Evolutionary conservation across 2,888 invertebrate genomes (phyloP).

Genomic region (Cabera pusaria): DNA sequence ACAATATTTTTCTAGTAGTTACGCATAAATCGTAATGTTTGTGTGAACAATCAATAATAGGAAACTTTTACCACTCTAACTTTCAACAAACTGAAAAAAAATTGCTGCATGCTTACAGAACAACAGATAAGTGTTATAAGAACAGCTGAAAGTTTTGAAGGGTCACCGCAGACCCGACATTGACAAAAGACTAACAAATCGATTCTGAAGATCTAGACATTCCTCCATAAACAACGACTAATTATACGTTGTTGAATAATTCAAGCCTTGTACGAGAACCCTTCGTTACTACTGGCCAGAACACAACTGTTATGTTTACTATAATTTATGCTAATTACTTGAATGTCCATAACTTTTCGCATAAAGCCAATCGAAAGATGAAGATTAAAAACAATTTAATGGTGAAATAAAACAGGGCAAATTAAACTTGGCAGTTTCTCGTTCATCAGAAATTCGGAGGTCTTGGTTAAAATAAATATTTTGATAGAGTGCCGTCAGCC

Average conservation of each 20-base stretch:
- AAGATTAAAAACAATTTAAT: conserved; percentile 6
- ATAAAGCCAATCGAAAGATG: conserved; percentile 1
- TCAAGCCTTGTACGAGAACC: conserved; percentile 18
- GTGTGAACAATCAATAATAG: no score
- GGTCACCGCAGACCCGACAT: conserved; percentile 36
- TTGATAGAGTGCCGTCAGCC: conserved; percentile 25
- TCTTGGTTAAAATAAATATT: conserved; percentile 32
- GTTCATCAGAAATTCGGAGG: conserved; percentile 19
- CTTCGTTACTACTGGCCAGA: conserved; percentile 17
- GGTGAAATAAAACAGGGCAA: conserved; percentile 23
- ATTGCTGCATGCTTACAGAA: neutral
- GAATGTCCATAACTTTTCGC: conserved; percentile 7
- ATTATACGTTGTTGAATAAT: conserved; percentile 43
- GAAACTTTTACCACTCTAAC: no score
- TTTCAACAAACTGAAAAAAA: no score
- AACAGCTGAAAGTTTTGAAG: conserved; percentile 28
- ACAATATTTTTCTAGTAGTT: no score
- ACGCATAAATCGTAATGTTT: no score
- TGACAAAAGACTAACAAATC: conserved; percentile 43
- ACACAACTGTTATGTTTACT: conserved; percentile 16
- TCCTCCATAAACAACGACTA: conserved; percentile 40
- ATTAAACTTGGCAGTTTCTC: conserved; percentile 24
- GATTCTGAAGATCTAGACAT: conserved; percentile 34
- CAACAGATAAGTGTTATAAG: no score
- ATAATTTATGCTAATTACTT: conserved; percentile 25